Evolutionary conservation across 2,888 invertebrate species (phyloP), one percentile per base, ranked within the genome.

Genomic region (Bembecia ichneumoniformis): DNA sequence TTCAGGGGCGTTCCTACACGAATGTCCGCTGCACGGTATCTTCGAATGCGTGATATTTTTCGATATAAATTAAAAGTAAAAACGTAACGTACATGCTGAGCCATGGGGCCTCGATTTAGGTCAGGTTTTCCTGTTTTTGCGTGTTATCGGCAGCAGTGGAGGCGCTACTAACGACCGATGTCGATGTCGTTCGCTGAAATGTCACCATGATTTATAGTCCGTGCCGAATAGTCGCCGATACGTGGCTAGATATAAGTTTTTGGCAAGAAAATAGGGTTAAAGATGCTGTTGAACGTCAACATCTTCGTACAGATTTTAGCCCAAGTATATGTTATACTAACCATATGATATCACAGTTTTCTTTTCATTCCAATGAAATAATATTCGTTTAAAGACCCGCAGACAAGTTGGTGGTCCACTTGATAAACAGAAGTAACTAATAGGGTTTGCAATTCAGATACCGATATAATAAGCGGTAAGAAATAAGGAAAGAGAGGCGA

Each of bases 191-290:
- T 65, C 61, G 60, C 71, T 64, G 66, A 72, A 71, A 75, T 71
- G 78, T 73, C 77, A 73, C 73, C 60, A 71, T 80, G 79, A 82
- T 82, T 80, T 77, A 81, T 82, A 60, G 66, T 60, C 64, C 58
- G 55, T 58, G 61, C 61, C 58, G 56, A 64, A 60, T 62, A 64
- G 59, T 60, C 62, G 52, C 51, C 52, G 52, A 47, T 52, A 17
- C 58, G 60, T 63, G 57, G 64, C 63, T 60, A 60, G 63, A 62
- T 59, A 60, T 55, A 57, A 28, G 52, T 54, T 56, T 54, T 54
- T 49, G 40, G 43, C 35, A 10, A 49, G 48, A 40, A 51, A 28
- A 43, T 14, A n/a, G 14, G 36, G 20, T 34, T n/a, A 14, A 35
- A 14, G 34, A 14, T 47, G 35, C 43, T 43, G 43, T 43, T 5